Evolutionary conservation across 1,140 invertebrate genomes (phyloP), one percentile per base, ranked within the genome.

Genomic region (Eciton burchellii): DNA sequence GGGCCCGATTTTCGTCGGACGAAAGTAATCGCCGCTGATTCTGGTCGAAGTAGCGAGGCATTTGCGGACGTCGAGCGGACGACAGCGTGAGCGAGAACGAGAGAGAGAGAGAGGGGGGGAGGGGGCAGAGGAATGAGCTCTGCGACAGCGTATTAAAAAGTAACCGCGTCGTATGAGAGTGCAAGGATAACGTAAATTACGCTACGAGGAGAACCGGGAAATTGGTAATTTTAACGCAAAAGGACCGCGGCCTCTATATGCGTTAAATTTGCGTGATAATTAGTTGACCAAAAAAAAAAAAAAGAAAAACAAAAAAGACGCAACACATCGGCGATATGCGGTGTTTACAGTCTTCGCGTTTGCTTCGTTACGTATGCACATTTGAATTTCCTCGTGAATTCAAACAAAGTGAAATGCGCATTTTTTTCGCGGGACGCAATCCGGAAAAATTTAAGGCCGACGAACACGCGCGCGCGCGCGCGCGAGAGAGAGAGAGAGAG

Each of bases 1-100:
- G n/a, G 59, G n/a, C n/a, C n/a, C 29, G 62, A 77, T 62, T 70
- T 79, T 70, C 21, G 21, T 79, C 52, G 35, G 63, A 79, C 29
- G 63, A 70, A 79, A 70, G 49, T 77, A 68, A 54, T 12, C 47
- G 29, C 19, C 56, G 71, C 24, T 29, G 43, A 47, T 29, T 8
- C 49, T 5, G 35, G 14, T 54, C 49, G 47, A 26, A 29, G 19
- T 26, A 26, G 12, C 29, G 19, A 26, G 47, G 35, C 6, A 35
- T 66, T 54, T 6, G 47, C 35, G 60, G 43, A 76, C 60, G 0
- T 66, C 19, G 54, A 66, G 12, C 24, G 35, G 49, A 35, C 54
- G 12, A 29, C 47, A n/a, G n/a, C 24, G 12, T 21, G 35, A 49
- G 47, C 54, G 12, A 29, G 29, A n/a, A 12, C 24, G 71, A 9